Evolutionary conservation across 2,797 vertebrate genomes (phyloP).

Genomic region (Dryobates pubescens): DNA sequence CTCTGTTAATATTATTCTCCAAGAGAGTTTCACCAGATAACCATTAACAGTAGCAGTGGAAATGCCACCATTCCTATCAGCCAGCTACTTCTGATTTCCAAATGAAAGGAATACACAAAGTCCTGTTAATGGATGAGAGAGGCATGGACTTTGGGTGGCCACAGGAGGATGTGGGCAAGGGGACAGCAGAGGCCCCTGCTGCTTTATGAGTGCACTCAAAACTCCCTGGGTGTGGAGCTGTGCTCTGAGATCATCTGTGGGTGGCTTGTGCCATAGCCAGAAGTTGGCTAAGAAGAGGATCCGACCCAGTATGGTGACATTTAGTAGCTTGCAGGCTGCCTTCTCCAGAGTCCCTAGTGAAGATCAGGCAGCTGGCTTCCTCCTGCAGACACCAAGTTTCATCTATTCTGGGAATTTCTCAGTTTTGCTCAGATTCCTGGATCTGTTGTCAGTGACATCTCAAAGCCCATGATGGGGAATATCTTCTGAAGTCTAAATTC

Average conservation of each 20-base stretch:
- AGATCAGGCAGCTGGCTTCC: slow-evolving; percentile 42
- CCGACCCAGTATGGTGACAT: neutral
- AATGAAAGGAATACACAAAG: neutral
- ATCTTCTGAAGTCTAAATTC: slow-evolving; percentile 20
- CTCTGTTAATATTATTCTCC: neutral
- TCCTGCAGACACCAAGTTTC: slow-evolving; percentile 2
- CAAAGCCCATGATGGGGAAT: neutral
- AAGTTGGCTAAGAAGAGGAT: neutral
- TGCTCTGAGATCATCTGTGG: neutral
- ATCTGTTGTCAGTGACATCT: neutral
- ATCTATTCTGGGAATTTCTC: slow-evolving; percentile 31
- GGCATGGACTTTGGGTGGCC: neutral
- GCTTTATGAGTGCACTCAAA: neutral
- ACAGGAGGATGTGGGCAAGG: neutral
- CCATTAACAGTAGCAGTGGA: neutral
- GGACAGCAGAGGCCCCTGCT: neutral
- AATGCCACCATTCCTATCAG: neutral
- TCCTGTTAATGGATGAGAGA: neutral
- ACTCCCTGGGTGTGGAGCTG: neutral
- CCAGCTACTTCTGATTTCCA: neutral
- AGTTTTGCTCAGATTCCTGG: slow-evolving; percentile 20
- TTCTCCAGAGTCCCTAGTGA: neutral
- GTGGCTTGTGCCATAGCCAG: slow-evolving; percentile 23
- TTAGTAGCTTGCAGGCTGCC: slow-evolving; percentile 19
- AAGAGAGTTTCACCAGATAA: neutral